Evolutionary conservation across 2,113 vertebrate species (phyloP), one percentile per base, ranked within the genome.

Genomic region (Myiagra hebetior): DNA sequence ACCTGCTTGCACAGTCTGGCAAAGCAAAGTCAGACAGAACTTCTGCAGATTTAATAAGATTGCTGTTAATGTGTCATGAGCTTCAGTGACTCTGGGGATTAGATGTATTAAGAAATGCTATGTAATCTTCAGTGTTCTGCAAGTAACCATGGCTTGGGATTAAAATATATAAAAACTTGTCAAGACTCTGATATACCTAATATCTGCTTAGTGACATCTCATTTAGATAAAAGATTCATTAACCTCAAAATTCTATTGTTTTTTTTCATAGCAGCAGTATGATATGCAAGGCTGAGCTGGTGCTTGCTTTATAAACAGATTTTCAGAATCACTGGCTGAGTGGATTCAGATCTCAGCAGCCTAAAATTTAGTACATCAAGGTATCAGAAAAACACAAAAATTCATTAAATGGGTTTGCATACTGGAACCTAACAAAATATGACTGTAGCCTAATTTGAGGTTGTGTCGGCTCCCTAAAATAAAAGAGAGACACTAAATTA

Each of bases 1-100:
- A 39, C 55, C 75, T 67, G 53, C 67, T 73, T n/a, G 27, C 75
- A 75, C 47, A 87, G 46, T 28, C 76, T 77, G 79, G 33, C 63
- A 78, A 76, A 65, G 68, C 49, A 62, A 86, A 83, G 59, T 18
- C 62, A 70, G 69, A 35, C 62, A 55, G 17, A 42, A 88, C 35
- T 87, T 87, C 65, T 82, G 44, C 83, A 73, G 59, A 41, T 95
- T 80, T 86, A 85, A 44, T 85, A 59, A 72, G 65, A 87, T 53
- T 17, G 55, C 67, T 79, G 79, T 57, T 83, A 64, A 77, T 2
- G 23, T 87, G 73, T 62, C 96, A 84, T 16, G 50, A 85, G 82
- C 77, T 92, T 73, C 91, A 95, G 47, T 49, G 74, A 22, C 91
- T 91, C 70, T 87, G 80, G 70, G 89, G 74, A 96, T 95, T 94